These are phyloP conservation scores for Neoaliturus tenellus DNA, from an alignment of 2,888 invertebrate genomes.

Conservation along the genomic window DNA sequence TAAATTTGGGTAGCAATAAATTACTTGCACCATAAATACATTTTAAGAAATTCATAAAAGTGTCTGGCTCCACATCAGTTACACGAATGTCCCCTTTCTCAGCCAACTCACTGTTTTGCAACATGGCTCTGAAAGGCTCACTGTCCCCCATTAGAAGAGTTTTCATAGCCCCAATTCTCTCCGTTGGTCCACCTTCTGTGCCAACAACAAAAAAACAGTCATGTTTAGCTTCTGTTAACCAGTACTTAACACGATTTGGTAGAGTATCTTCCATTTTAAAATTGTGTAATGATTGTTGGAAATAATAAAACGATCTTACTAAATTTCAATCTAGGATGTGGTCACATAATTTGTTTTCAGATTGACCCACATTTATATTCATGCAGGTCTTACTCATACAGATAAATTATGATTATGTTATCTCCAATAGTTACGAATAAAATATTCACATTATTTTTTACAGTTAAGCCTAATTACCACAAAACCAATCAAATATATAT, in stretches of 20 bases:
- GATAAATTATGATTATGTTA: too few relatives aligned
- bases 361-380: too few relatives aligned
- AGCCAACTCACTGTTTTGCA: neutral
- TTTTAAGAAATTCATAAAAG: slow-evolving; percentile 4
- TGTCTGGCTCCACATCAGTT: neutral
- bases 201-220: slow-evolving; percentile 19
- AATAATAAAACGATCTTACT: too few relatives aligned
- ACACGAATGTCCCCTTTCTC: neutral
- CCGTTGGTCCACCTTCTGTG: neutral
- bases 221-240: neutral
- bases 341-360: too few relatives aligned
- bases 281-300: too few relatives aligned
- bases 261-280: neutral
- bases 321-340: too few relatives aligned
- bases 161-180: slow-evolving; percentile 6
- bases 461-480: too few relatives aligned
- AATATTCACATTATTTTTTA: too few relatives aligned
- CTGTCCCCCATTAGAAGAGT: neutral
- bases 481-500: too few relatives aligned
- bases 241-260: neutral
- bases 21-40: slow-evolving; percentile 18
- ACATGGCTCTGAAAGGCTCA: neutral
- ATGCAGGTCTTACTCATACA: too few relatives aligned
- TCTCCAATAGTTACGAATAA: too few relatives aligned
- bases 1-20: neutral